Evolutionary conservation across 1,140 invertebrate genomes (phyloP), one percentile per base, ranked within the genome.

Genomic region (Drosophila bipectinata): DNA sequence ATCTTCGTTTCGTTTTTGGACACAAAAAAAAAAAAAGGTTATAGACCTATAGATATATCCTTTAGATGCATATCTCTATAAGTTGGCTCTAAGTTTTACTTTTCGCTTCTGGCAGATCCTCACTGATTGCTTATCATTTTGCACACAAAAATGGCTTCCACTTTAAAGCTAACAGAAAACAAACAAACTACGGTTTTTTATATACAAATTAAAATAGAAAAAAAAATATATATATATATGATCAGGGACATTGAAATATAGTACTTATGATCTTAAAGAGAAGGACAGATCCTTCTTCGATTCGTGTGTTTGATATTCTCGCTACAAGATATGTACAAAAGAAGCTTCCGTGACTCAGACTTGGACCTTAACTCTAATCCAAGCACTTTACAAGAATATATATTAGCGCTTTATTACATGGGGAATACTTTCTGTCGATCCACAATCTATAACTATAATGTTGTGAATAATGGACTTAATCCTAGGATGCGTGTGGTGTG

Each of bases 71-170:
- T 41, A 44, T 57, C 24, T 15, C 1, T 37, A 15, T 24, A 54
- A 10, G 64, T 18, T 51, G 44, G 26, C 67, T 58, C 30, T 51
- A 71, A 71, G 68, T 72, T 76, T 77, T 44, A 72, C 59, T 71
- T 69, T 66, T 67, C 62, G 58, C 57, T 30, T 66, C 62, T 74
- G 68, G 71, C 77, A 59, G 56, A 68, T 79, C 63, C 51, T 56
- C 30, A 39, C 30, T 21, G 32, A 56, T 69, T 69, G 39, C 49
- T 39, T 9, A 10, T 24, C 18, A 10, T 24, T 8, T 47, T 47
- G 44, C 66, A 69, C 51, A 73, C 14, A 78, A 64, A 83, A 83
- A 83, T 83, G 79, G 79, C 79, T 69, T 52, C 57, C 59, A 75
- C 79, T 45, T 82, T 82, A 82, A 62, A 71, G 79, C 79, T 73